These are phyloP conservation scores for Gymnothorax javanicus DNA, from an alignment of 2,797 vertebrate species.

Conservation along the genomic window DNA sequence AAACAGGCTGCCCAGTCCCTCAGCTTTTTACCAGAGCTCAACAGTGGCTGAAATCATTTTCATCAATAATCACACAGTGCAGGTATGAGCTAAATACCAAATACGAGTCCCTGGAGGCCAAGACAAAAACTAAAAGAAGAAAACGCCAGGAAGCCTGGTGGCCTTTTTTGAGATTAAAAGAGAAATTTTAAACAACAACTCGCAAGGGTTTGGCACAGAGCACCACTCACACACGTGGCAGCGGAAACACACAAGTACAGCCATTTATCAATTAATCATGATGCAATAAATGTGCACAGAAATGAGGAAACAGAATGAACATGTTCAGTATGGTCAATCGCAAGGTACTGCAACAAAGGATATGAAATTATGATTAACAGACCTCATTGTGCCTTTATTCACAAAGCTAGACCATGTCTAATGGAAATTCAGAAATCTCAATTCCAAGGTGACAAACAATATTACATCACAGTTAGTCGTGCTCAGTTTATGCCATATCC, in stretches of 20 bases:
- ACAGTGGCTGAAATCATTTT: background rate
- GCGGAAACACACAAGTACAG: background rate
- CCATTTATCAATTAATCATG: too few species aligned
- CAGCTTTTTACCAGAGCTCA: background rate
- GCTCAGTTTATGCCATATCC: background rate
- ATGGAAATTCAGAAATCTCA: background rate
- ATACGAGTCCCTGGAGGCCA: background rate
- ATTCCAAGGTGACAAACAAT: conserved; percentile 25
- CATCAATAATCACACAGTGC: background rate
- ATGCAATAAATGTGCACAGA: too few species aligned
- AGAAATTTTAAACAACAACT: background rate
- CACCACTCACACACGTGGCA: background rate
- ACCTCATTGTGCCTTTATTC: background rate
- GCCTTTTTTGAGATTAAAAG: background rate
- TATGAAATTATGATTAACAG: background rate
- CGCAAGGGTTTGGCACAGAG: background rate
- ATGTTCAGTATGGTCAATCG: background rate
- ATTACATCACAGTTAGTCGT: conserved; percentile 15
- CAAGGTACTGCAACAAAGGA: background rate
- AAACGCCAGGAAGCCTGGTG: background rate
- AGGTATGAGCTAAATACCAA: background rate
- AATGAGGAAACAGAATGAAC: too few species aligned
- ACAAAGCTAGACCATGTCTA: background rate
- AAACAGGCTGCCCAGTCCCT: background rate
- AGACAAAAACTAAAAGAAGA: background rate